phyloP scores from a whole-genome alignment of 2,113 vertebrate genomes.

The Ceratotherium simum region DNA sequence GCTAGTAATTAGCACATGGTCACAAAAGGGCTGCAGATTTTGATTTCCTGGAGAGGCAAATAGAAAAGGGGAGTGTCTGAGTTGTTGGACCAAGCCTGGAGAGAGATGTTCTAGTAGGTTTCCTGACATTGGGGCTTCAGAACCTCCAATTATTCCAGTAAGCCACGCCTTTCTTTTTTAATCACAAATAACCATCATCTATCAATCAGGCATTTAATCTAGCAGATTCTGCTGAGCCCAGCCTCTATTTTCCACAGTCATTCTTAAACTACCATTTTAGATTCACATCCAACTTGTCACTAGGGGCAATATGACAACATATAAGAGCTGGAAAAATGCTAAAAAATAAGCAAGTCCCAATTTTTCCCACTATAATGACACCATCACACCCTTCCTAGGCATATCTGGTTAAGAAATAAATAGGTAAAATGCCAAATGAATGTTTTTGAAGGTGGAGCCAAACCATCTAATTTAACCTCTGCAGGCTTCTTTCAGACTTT shows the following conservation, averaged over 20 bases:
- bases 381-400: background rate
- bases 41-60: slow-evolving; percentile 45
- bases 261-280: slow-evolving; percentile 35
- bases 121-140: slow-evolving; percentile 16
- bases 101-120: background rate
- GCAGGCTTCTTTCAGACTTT: background rate
- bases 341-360: background rate
- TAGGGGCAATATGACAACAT: background rate
- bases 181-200: slow-evolving; percentile 50
- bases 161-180: slow-evolving; percentile 56
- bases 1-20: slow-evolving; percentile 24
- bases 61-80: slow-evolving; percentile 49
- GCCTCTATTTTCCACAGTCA: slow-evolving; percentile 32
- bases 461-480: background rate
- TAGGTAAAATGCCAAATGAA: background rate
- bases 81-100: background rate
- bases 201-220: slow-evolving; percentile 61
- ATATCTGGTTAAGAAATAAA: background rate
- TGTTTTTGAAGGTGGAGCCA: background rate
- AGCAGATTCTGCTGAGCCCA: slow-evolving; percentile 21
- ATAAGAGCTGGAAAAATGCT: background rate
- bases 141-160: slow-evolving; percentile 66
- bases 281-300: slow-evolving; percentile 34
- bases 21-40: background rate
- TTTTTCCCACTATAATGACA: background rate